These are phyloP conservation scores for Apodemia zela DNA, from an alignment of 2,888 invertebrate genomes.

Conservation along the genomic window DNA sequence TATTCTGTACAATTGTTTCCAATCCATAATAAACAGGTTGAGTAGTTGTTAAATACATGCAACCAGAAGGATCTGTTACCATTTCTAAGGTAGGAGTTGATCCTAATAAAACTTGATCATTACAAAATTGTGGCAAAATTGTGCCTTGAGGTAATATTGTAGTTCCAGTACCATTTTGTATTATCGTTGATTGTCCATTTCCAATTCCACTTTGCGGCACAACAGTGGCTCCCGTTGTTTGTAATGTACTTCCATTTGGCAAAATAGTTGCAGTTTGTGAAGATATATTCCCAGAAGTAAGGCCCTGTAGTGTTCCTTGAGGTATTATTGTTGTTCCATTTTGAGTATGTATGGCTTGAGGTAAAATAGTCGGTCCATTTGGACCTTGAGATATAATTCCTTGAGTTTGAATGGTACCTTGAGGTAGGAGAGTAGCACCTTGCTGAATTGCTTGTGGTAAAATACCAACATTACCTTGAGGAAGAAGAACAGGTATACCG, in stretches of 20 bases:
- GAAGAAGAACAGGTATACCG: slow-evolving; percentile 77
- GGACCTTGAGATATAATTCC: slow-evolving; percentile 75
- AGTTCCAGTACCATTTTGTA: slow-evolving; percentile 76
- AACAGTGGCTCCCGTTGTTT: slow-evolving; percentile 62
- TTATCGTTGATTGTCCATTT: slow-evolving; percentile 72
- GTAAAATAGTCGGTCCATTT: slow-evolving; percentile 81
- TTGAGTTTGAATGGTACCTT: slow-evolving; percentile 77
- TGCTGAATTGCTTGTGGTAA: slow-evolving; percentile 75
- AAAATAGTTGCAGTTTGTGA: slow-evolving; percentile 64
- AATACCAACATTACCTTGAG: slow-evolving; percentile 77
- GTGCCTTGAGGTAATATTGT: slow-evolving; percentile 83
- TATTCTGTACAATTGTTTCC: slow-evolving; percentile 93
- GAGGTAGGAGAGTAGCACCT: slow-evolving; percentile 79
- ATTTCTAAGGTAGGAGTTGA: slow-evolving; percentile 82
- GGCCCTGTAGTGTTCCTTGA: slow-evolving; percentile 75
- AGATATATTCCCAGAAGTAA: slow-evolving; percentile 58
- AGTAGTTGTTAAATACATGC: slow-evolving; percentile 82
- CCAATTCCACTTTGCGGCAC: slow-evolving; percentile 73
- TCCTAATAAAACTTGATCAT: slow-evolving; percentile 82
- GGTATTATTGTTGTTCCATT: slow-evolving; percentile 84
- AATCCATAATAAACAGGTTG: slow-evolving; percentile 91
- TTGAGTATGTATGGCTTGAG: slow-evolving; percentile 78
- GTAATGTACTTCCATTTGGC: slow-evolving; percentile 62
- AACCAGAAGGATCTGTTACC: slow-evolving; percentile 81
- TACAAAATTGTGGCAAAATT: slow-evolving; percentile 72